Base-by-base conservation (phyloP, 2,888 invertebrate species). In the Amiota mariae region DNA sequence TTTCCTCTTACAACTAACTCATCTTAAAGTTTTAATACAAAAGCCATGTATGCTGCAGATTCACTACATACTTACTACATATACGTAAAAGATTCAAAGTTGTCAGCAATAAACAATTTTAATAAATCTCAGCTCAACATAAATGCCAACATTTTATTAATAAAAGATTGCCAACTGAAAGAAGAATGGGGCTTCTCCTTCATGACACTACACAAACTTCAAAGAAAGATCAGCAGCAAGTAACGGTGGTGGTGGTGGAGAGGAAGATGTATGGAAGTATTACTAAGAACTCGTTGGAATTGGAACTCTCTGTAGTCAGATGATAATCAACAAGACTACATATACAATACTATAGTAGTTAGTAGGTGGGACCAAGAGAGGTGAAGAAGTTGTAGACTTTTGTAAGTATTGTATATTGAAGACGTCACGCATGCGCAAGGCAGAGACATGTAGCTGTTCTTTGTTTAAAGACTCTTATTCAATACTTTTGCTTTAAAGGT, bases 51-150 rank as follows among this genome's bases (percentile, higher is more conserved):
- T 24, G 24, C 24, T 24, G 24, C 3, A 24, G 24, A 24, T 24
- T 2, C 24, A 36, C 36, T 2, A 36, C 4, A 36, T 6, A 36
- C 36, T 4, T 2, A 36, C 6, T 36, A 36, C 8, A 36, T n/a
- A 13, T 48, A 67, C 15, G 15, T 8, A n/a, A 15, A 12, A 36
- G 15, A 47, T 20, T 71, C 51, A 59, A 70, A 73, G 72, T 75
- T 77, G 85, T 82, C 80, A 80, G 84, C 76, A 64, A 36, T 64
- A 72, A 47, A 75, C 79, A 75, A 77, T 77, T 74, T 77, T 72
- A 82, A 85, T 85, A 83, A 83, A 82, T 85, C 80, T 75, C 66
- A 49, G 15, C 68, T 9, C 71, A 56, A 71, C 74, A 74, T 67
- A 67, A 73, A 72, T 71, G 74, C 71, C 72, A 56, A 76, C 73